Evolutionary conservation across 1,140 invertebrate genomes (phyloP).

Genomic region (Sinonovacula constricta): DNA sequence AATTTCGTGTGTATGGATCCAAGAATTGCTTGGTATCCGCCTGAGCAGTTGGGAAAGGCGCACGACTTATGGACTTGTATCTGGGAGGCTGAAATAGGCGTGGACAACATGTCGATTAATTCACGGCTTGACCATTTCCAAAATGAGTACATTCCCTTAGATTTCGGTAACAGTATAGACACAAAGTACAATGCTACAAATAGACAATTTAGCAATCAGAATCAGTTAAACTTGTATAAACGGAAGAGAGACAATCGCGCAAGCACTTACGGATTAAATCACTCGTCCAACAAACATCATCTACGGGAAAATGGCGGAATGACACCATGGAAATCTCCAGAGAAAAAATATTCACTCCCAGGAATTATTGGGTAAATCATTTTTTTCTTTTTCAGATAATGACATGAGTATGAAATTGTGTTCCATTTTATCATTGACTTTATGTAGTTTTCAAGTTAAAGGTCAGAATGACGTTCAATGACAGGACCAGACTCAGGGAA

Average conservation of each 20-base stretch:
- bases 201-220: conserved; percentile 61
- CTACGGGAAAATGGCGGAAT: conserved; percentile 89
- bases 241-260: conserved; percentile 93
- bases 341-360: conserved; percentile 71
- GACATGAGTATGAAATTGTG: no score
- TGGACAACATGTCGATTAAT: conserved; percentile 84
- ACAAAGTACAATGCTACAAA: conserved; percentile 69
- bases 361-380: conserved; percentile 71
- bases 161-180: conserved; percentile 79
- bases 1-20: conserved; percentile 88
- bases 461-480: no score
- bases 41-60: conserved; percentile 96
- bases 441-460: no score
- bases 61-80: conserved; percentile 94
- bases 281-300: conserved; percentile 85
- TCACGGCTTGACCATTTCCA: conserved; percentile 75
- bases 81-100: conserved; percentile 88
- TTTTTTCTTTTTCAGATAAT: no score
- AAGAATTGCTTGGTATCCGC: conserved; percentile 96
- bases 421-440: no score
- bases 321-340: conserved; percentile 90
- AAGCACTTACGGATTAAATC: conserved; percentile 92
- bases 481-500: no score
- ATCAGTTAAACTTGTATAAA: no score
- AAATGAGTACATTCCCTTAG: conserved; percentile 80